Evolutionary conservation across 2,888 invertebrate species (phyloP).

Genomic region (Chrysolina americana): DNA sequence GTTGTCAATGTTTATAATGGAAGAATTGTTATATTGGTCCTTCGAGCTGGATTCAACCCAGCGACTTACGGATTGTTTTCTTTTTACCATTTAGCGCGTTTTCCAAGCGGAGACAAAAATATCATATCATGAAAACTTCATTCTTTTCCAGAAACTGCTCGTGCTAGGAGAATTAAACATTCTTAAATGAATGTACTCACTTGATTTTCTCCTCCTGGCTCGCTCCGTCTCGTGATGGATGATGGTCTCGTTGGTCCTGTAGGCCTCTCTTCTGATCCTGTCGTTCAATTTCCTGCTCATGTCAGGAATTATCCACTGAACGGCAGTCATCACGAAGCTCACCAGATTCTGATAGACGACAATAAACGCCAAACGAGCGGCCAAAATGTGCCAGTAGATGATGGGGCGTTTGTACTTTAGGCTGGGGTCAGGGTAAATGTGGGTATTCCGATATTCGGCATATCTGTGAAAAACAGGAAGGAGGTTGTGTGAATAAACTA

Average conservation of each 20-base stretch:
- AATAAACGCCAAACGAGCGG: conserved; percentile 82
- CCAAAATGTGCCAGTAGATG: conserved; percentile 83
- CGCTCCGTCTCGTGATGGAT: conserved; percentile 78
- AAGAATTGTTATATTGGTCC: too few relatives aligned
- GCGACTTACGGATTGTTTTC: too few relatives aligned
- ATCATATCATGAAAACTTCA: too few relatives aligned
- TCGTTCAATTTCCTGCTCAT: conserved; percentile 80
- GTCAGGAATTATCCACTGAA: conserved; percentile 86
- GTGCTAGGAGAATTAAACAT: too few relatives aligned
- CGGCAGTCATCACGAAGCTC: conserved; percentile 78
- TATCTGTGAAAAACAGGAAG: conserved; percentile 72
- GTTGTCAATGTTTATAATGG: too few relatives aligned
- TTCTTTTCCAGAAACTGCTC: too few relatives aligned
- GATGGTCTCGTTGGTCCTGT: conserved; percentile 81
- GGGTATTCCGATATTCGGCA: conserved; percentile 79
- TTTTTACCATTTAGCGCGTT: too few relatives aligned
- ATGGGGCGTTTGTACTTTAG: conserved; percentile 75
- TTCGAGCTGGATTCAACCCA: too few relatives aligned
- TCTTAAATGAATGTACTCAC: conserved; percentile 38
- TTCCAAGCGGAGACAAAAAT: too few relatives aligned
- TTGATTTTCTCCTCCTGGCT: conserved; percentile 60
- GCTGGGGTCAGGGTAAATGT: conserved; percentile 69
- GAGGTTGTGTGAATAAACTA: background rate
- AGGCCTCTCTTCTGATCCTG: conserved; percentile 81
- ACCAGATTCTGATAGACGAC: conserved; percentile 87